Base-by-base conservation (phyloP, 53 echinoderm and acorn worm genomes). In the Crossaster papposus region DNA sequence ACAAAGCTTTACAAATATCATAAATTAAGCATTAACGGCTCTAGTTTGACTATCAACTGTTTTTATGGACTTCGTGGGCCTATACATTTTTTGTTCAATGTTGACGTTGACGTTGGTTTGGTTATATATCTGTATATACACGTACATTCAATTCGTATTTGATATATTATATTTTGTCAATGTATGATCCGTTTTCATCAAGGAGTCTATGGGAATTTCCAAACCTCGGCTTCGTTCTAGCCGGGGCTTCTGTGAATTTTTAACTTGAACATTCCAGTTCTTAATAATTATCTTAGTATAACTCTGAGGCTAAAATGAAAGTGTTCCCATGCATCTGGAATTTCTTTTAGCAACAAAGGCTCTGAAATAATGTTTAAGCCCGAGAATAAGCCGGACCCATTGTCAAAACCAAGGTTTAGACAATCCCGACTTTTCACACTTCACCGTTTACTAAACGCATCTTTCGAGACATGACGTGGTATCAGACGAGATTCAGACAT, bases 381-480 rank as follows among this genome's bases (percentile, higher is more conserved):
- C 5, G 44, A 44, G 44, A 44, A 7, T 44, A 9, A 44, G 44
- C 44, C 44, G 44, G 6, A 44, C 6, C 44, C 2, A 7, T 5
- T 9, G 44, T 7, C 44, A 44, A 44, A 44, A 44, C 44, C 44
- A 44, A 44, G 44, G 44, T 44, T 44, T 44, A 1, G 44, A 44
- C 5, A 44, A 44, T 9, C 44, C 9, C 44, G 6, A 44, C 44
- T 14, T 2, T 58, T 58, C 58, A 58, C 58, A 58, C 58, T 20
- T 15, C 22, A 18, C 58, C 58, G 58, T 58, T 17, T 8, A 55
- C 65, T 32, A 13, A 37, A 33, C n/a, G n/a, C n/a, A n/a, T n/a
- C n/a, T n/a, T n/a, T 7, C 44, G 44, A 82, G 82, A 65, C 82
- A 36, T 82, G 64, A 82, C 37, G 68, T 82, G 64, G 82, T 68